Percentiles rank a stretch among this genome's conserved stretches.
These are phyloP conservation scores for Coregonus suidteri DNA, from an alignment of 2,797 vertebrate species.

Conservation along the genomic window DNA sequence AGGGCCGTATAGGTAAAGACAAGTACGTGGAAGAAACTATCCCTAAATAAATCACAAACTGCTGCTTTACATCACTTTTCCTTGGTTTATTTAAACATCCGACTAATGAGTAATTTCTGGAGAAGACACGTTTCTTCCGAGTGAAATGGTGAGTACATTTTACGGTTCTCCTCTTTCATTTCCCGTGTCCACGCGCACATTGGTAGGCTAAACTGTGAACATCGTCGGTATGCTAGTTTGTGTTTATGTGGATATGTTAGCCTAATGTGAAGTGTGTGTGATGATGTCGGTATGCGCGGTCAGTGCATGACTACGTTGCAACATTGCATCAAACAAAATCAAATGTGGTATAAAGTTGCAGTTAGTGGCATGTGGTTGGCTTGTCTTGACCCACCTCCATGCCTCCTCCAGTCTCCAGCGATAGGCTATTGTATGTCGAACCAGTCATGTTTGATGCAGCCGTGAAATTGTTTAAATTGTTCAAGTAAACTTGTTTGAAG, in stretches of 20 bases:
- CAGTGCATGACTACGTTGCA: not conserved
- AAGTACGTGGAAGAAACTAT: slow-evolving; percentile 28
- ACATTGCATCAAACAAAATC: not conserved
- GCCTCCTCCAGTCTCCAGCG: not conserved
- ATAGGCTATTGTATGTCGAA: not conserved
- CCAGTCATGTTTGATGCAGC: not conserved
- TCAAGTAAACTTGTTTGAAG: not conserved
- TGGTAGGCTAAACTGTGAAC: slow-evolving; percentile 11
- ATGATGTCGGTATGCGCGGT: slow-evolving; percentile 11
- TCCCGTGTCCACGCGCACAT: slow-evolving; percentile 27
- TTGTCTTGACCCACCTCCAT: not conserved
- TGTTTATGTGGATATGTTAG: not conserved
- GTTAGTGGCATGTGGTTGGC: slow-evolving; percentile 2
- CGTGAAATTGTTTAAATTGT: not conserved
- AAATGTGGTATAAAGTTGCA: not conserved
- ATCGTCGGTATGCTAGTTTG: not conserved
- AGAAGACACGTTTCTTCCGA: slow-evolving; percentile 34
- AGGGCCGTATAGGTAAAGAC: slow-evolving; percentile 18
- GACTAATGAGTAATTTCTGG: slow-evolving; percentile 14
- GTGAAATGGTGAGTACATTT: slow-evolving; percentile 77
- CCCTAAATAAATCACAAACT: not conserved
- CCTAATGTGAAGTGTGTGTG: not conserved
- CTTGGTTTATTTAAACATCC: not conserved
- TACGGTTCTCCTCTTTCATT: slow-evolving; percentile 33
- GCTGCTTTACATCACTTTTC: not conserved